Evolutionary conservation across 1,140 invertebrate species (phyloP).

Genomic region (Pogonomyrmex californicus): DNA sequence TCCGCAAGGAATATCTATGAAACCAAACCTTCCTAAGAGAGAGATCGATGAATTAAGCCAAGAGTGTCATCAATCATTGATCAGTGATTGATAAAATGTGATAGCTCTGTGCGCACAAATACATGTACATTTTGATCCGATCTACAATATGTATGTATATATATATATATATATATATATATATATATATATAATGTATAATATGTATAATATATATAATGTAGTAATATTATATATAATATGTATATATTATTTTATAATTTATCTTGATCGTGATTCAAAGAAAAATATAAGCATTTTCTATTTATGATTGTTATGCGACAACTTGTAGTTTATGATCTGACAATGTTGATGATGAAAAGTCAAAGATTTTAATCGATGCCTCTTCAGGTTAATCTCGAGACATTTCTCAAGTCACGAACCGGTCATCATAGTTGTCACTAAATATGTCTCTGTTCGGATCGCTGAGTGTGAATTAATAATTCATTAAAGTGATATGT

Average conservation of each 20-base stretch:
- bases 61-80: no score
- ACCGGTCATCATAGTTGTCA: background rate
- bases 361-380: slow-evolving; percentile 41
- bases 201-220: background rate
- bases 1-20: no score
- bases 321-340: slow-evolving; percentile 31
- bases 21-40: no score
- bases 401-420: slow-evolving; percentile 5
- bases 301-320: background rate
- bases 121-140: no score
- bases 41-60: no score
- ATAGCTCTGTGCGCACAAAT: no score
- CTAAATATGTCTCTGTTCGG: background rate
- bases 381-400: background rate
- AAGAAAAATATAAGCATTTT: background rate
- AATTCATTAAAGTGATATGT: slow-evolving; percentile 6
- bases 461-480: slow-evolving; percentile 22
- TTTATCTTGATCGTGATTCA: background rate
- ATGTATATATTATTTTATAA: background rate
- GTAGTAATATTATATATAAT: background rate
- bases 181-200: no score
- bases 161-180: no score
- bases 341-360: background rate
- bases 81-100: no score
- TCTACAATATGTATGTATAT: no score